Evolutionary conservation across 2,797 vertebrate genomes (phyloP), one percentile per base, ranked within the genome.

Genomic region (Tinamus major): DNA sequence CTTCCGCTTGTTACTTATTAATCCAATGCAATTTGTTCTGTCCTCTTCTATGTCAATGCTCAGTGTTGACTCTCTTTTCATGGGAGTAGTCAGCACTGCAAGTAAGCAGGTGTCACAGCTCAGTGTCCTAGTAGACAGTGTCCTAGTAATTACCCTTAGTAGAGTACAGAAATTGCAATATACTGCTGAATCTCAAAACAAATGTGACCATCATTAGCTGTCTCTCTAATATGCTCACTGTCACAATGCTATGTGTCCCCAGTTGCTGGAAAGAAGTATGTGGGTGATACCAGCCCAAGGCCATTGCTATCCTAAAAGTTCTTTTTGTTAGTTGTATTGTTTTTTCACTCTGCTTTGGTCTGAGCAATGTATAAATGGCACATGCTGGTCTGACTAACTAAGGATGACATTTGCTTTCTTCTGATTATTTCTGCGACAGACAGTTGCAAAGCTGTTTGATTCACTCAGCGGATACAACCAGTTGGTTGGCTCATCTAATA

Each of bases 1-100:
- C 58, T 88, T 59, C 41, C 44, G 8, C 59, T 76, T 33, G 69
- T 87, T 90, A 80, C 71, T 42, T 63, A 48, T 71, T 83, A 93
- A 46, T 10, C 6, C 63, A 37, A 56, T 65, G 24, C 68, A 37
- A 70, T 62, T 13, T 65, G 5, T 56, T 72, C 42, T 88, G 17
- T 92, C 29, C 13, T 65, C 24, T 75, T 85, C 39, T 72, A 19
- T 8, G 79, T 84, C 85, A 79, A 10, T 44, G 41, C 5, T 56
- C 1, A 3, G 4, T 46, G 91, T 68, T 79, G 7, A 86, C 76
- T 84, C 71, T 42, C 21, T 70, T 51, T 13, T 42, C 4, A 10
- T 75, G 35, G 51, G 4, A 75, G 21, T 33, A 77, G 53, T 11
- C 67, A 68, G 7, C 27, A 18, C 53, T 49, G 17, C 76, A 84